A percentile compares a stretch with the other conserved stretches of the same genome.
phyloP scores from a whole-genome alignment of 2,888 invertebrate species.

The Diadegma fenestrale region DNA sequence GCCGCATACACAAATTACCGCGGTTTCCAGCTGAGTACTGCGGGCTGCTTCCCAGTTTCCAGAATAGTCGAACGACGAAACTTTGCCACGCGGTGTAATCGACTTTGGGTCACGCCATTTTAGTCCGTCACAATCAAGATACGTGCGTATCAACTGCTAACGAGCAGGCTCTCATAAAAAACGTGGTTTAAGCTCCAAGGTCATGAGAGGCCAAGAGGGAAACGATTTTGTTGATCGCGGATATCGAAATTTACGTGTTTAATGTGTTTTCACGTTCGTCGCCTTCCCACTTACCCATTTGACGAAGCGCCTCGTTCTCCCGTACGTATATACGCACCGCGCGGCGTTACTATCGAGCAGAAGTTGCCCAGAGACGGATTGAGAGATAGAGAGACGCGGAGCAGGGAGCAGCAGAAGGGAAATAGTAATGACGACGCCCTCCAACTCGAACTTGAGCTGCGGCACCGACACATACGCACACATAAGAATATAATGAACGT shows the following conservation, averaged over 20 bases:
- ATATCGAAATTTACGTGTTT: neutral
- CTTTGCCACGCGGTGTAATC: neutral
- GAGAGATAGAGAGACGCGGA: conserved; percentile 9
- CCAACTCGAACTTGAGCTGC: conserved; percentile 25
- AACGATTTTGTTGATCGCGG: neutral
- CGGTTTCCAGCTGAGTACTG: too few relatives aligned
- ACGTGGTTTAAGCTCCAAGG: neutral
- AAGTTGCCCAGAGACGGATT: conserved; percentile 57
- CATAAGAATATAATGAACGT: conserved; percentile 60
- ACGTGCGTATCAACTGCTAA: conserved; percentile 10
- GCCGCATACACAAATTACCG: too few relatives aligned
- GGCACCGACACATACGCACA: conserved; percentile 22
- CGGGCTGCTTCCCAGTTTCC: neutral
- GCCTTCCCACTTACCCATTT: neutral
- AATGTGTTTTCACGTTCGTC: neutral
- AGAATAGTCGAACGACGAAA: neutral
- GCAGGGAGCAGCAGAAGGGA: conserved; percentile 27
- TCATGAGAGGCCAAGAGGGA: neutral
- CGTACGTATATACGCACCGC: conserved; percentile 32
- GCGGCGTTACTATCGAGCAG: conserved; percentile 51
- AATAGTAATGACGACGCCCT: conserved; percentile 52
- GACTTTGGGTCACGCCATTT: conserved; percentile 11
- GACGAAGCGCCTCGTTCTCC: neutral
- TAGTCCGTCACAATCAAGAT: conserved; percentile 6
- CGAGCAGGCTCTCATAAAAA: neutral